A percentile compares a stretch with the other conserved stretches of the same genome.
Conservation (phyloP, 2,888 invertebrate species). For the Caenorhabditis sp. region DNA sequence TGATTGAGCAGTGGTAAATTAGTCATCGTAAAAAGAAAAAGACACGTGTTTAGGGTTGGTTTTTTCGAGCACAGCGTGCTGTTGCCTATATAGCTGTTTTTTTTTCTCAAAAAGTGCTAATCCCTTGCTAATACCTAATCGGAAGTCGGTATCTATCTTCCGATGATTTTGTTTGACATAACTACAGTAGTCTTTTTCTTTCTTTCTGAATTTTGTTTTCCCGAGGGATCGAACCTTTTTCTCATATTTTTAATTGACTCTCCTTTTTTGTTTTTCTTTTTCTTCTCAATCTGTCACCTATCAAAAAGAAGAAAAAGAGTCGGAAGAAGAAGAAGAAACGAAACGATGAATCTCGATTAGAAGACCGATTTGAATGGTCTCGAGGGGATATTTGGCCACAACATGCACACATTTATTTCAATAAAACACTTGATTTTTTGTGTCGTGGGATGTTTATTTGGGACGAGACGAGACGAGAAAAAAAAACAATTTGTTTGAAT, state of each 20-base stretch:
- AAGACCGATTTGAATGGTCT: conserved; percentile 12
- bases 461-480: neutral
- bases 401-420: neutral
- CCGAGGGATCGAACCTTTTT: neutral
- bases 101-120: neutral
- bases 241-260: neutral
- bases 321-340: conserved; percentile 11
- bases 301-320: neutral
- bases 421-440: neutral
- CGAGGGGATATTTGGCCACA: conserved; percentile 9
- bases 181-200: neutral
- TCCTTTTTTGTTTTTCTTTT: neutral
- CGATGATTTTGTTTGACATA: neutral
- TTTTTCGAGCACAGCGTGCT: too few relatives aligned
- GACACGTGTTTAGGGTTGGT: too few relatives aligned
- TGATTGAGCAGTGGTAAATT: too few relatives aligned
- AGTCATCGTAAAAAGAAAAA: too few relatives aligned
- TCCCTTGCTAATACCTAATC: neutral
- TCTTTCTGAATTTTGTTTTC: neutral
- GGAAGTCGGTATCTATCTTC: neutral
- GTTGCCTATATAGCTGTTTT: too few relatives aligned
- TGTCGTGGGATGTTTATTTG: neutral
- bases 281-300: conserved; percentile 6
- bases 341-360: conserved; percentile 42
- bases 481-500: neutral